Evolutionary conservation across 2,888 invertebrate genomes (phyloP).

Genomic region (Entomobrya multifasciata): DNA sequence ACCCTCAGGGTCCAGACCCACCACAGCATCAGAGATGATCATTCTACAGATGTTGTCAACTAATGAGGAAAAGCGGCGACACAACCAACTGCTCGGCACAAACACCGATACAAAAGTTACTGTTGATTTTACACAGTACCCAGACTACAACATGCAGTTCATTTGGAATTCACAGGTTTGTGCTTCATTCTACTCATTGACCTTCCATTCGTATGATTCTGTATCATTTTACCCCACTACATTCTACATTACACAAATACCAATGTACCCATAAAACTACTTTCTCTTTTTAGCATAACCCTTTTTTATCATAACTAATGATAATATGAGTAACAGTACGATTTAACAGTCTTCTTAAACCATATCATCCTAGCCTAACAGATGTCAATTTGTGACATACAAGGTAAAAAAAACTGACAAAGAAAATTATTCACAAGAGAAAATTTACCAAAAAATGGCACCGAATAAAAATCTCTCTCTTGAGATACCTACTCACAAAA

Average conservation of each 20-base stretch:
- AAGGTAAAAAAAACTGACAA: slow-evolving; percentile 4
- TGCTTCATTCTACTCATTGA: background rate
- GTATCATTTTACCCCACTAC: background rate
- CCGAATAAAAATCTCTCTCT: slow-evolving; percentile 61
- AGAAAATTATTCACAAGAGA: slow-evolving; percentile 65
- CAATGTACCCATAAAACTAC: too few relatives aligned
- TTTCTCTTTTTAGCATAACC: too few relatives aligned
- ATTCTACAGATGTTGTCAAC: slow-evolving; percentile 41
- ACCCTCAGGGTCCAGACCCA: slow-evolving; percentile 6
- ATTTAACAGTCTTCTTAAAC: background rate
- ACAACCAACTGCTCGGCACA: slow-evolving; percentile 22
- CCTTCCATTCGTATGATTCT: too few relatives aligned
- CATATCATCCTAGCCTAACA: background rate
- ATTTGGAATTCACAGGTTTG: slow-evolving; percentile 62
- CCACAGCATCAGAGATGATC: slow-evolving; percentile 38
- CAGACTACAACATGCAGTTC: slow-evolving; percentile 52
- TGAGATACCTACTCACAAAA: slow-evolving; percentile 50
- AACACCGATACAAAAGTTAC: slow-evolving; percentile 45
- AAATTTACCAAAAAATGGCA: slow-evolving; percentile 65
- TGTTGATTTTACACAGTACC: slow-evolving; percentile 46
- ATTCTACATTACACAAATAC: background rate
- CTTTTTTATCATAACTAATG: too few relatives aligned
- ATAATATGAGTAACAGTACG: background rate
- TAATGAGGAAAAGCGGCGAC: slow-evolving; percentile 47
- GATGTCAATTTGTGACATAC: slow-evolving; percentile 45